Evolutionary conservation across 1,140 invertebrate species (phyloP).

Genomic region (Pseudomyrmex sp.): DNA sequence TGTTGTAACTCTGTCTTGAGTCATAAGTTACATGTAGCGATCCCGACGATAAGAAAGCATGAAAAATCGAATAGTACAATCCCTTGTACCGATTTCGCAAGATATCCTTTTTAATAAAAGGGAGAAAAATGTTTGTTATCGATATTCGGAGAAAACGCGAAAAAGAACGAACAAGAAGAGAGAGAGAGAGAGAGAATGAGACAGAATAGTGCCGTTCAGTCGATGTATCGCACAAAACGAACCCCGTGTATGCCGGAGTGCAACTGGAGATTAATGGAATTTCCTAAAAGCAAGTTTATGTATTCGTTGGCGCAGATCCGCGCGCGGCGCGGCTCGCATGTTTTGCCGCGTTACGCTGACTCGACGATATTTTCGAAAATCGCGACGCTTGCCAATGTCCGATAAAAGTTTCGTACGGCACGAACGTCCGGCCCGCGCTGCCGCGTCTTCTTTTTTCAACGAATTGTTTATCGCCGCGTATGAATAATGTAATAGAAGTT

Average conservation of each 20-base stretch:
- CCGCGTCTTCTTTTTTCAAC: slow-evolving; percentile 31
- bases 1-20: slow-evolving; percentile 13
- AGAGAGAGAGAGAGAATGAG: background rate
- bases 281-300: slow-evolving; percentile 62
- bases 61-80: background rate
- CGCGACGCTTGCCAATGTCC: slow-evolving; percentile 54
- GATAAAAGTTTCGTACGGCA: slow-evolving; percentile 56
- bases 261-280: slow-evolving; percentile 60
- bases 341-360: slow-evolving; percentile 55
- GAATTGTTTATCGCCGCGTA: slow-evolving; percentile 59
- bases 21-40: slow-evolving; percentile 12
- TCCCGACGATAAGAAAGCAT: background rate
- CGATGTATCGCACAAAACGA: slow-evolving; percentile 44
- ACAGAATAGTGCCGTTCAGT: slow-evolving; percentile 1
- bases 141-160: background rate
- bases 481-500: slow-evolving; percentile 61
- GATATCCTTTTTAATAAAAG: background rate
- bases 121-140: slow-evolving; percentile 6
- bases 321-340: slow-evolving; percentile 9
- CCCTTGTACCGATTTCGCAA: background rate
- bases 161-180: slow-evolving; percentile 8
- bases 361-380: slow-evolving; percentile 61
- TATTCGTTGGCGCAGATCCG: slow-evolving; percentile 53
- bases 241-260: slow-evolving; percentile 25
- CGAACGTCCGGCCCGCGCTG: slow-evolving; percentile 31